phyloP scores from a whole-genome alignment of 2,888 invertebrate genomes.

The Siphlonurus alternatus region DNA sequence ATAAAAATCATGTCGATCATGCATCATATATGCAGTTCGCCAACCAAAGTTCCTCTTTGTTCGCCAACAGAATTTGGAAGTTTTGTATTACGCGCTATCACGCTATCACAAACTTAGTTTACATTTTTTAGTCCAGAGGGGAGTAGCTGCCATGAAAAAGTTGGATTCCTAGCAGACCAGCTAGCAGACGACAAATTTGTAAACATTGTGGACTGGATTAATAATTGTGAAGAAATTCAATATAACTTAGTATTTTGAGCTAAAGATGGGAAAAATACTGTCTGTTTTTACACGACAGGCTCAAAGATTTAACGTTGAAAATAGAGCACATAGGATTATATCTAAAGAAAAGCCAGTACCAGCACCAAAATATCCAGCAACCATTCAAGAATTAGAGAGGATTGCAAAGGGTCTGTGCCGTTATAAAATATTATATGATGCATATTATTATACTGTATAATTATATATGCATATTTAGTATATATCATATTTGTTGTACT shows the following conservation, averaged over 20 bases:
- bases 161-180: too few relatives aligned
- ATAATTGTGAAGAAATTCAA: too few relatives aligned
- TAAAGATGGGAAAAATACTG: slow-evolving; percentile 45
- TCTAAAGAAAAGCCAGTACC: slow-evolving; percentile 42
- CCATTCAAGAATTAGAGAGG: slow-evolving; percentile 42
- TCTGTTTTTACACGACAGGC: slow-evolving; percentile 38
- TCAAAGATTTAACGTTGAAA: slow-evolving; percentile 52
- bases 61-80: too few relatives aligned
- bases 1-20: too few relatives aligned
- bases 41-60: too few relatives aligned
- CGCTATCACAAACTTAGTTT: too few relatives aligned
- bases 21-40: too few relatives aligned
- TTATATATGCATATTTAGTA: slow-evolving; percentile 15
- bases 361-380: slow-evolving; percentile 50
- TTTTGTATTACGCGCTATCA: too few relatives aligned
- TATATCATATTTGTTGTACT: slow-evolving; percentile 8
- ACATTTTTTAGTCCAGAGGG: too few relatives aligned
- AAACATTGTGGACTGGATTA: too few relatives aligned
- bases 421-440: slow-evolving; percentile 9
- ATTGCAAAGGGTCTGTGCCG: slow-evolving; percentile 33
- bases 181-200: neutral
- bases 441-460: slow-evolving; percentile 9
- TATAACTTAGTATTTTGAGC: neutral
- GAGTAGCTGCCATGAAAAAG: too few relatives aligned
- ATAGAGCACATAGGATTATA: slow-evolving; percentile 53